Conservation (phyloP, 2,113 vertebrate species). For the Passer domesticus region DNA sequence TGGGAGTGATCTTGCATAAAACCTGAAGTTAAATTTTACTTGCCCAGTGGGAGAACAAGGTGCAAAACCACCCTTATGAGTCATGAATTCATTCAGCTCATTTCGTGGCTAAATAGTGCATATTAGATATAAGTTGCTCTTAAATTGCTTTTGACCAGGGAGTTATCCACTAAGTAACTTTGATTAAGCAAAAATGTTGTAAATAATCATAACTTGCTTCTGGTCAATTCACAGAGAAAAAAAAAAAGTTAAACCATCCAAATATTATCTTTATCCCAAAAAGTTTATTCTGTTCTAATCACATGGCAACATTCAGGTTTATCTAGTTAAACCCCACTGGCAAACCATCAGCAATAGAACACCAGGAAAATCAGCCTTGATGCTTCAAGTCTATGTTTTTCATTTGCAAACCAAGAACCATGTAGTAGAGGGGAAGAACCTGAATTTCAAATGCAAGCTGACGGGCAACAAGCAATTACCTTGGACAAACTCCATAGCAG, state of each 20-base stretch:
- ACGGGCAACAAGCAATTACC: not conserved
- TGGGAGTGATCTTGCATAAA: not conserved
- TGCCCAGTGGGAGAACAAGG: not conserved
- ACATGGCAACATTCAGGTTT: not conserved
- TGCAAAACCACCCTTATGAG: not conserved
- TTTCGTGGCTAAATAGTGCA: not conserved
- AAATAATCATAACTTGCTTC: not conserved
- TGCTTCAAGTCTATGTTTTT: not conserved
- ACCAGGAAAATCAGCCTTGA: not conserved
- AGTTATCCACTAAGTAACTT: not conserved
- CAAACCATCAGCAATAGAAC: not conserved
- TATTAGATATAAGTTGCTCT: not conserved
- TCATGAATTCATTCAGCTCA: not conserved
- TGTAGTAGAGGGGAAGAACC: not conserved
- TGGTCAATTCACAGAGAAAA: not conserved
- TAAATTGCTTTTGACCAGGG: not conserved
- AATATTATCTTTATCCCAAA: not conserved
- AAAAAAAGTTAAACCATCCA: not conserved
- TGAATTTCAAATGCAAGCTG: not conserved
- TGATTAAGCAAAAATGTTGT: not conserved
- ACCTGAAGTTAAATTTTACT: not conserved
- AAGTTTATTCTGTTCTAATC: not conserved
- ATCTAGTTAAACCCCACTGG: not conserved
- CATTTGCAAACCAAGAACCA: not conserved
- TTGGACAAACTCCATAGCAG: not conserved